These are phyloP conservation scores for Phrynocephalus versicolor DNA, from an alignment of 2,113 vertebrate genomes.

Conservation along the genomic window DNA sequence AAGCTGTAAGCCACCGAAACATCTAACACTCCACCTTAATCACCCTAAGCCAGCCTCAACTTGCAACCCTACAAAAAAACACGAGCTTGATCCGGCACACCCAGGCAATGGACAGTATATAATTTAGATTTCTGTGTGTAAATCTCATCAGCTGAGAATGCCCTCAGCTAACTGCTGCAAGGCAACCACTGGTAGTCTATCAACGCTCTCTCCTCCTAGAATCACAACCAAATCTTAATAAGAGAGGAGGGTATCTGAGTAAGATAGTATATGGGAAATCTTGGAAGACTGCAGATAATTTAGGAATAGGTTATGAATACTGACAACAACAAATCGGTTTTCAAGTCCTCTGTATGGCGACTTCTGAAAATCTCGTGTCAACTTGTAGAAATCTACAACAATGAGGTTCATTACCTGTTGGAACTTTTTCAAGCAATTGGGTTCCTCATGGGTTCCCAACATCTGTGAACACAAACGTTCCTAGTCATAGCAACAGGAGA, in stretches of 20 bases:
- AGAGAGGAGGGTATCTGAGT: neutral
- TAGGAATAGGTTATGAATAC: neutral
- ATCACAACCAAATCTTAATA: neutral
- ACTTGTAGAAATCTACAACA: neutral
- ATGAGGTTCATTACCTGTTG: neutral
- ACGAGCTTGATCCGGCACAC: slow-evolving; percentile 4
- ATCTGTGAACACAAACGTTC: neutral
- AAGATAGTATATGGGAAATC: neutral
- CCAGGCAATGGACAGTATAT: slow-evolving; percentile 5
- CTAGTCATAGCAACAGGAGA: neutral
- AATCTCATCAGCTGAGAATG: slow-evolving; percentile 1
- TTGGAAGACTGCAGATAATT: too few species aligned
- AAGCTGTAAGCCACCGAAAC: neutral
- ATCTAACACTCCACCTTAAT: neutral
- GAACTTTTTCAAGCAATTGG: neutral
- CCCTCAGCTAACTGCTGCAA: slow-evolving; percentile 3
- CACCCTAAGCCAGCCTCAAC: slow-evolving; percentile 19
- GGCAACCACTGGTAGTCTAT: neutral
- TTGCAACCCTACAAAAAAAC: slow-evolving; percentile 15
- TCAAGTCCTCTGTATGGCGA: neutral
- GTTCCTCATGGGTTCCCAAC: neutral
- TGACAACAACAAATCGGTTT: neutral
- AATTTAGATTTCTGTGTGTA: slow-evolving; percentile 17
- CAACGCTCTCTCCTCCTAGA: neutral
- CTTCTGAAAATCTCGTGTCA: neutral